Base-by-base conservation (phyloP, 2,888 invertebrate genomes). In the Monochamus alternatus region DNA sequence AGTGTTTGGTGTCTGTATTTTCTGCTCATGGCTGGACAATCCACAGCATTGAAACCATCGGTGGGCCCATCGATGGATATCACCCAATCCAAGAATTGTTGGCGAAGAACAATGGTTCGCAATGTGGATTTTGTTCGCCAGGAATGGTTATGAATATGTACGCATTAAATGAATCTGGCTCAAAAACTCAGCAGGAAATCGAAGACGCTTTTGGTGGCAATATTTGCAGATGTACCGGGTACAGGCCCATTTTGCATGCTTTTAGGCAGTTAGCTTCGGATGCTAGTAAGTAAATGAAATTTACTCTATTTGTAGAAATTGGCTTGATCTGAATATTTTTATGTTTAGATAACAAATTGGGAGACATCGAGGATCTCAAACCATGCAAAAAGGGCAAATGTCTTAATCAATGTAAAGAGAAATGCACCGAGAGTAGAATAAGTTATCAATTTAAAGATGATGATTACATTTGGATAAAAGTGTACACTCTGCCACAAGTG, bases 101-200 rank as follows among this genome's bases (percentile, higher is more conserved):
- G 14, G 93, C 92, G 0, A 88, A 91, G 30, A 89, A 91, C 81
- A 92, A 93, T 83, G 94, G 93, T 0, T 91, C 92, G 0, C 94
- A 94, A 84, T 94, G 94, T 83, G 94, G 94, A 0, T 93, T 90
- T 85, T 95, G 95, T 84, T 92, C 93, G 32, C 92, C 95, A 0
- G 95, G 94, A 9, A 95, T 94, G 93, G 91, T 95, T 58, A 94
- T 94, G 94, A 92, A 92, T 83, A 94, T 94, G 93, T 92, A 92
- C 87, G 92, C 91, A 63, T 81, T 91, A 32, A 85, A 90, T 80
- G 60, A 79, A 68, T 88, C 86, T 32, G 86, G 89, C 5, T 88
- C 89, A 66, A 81, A 91, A 64, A 91, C 91, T 0, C 90, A 91
- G 90, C 88, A 91, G 81, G 91, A 93, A 81, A 90, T 94, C 4